Conservation (phyloP, 2,797 vertebrate species). For the Notolabrus celidotus region DNA sequence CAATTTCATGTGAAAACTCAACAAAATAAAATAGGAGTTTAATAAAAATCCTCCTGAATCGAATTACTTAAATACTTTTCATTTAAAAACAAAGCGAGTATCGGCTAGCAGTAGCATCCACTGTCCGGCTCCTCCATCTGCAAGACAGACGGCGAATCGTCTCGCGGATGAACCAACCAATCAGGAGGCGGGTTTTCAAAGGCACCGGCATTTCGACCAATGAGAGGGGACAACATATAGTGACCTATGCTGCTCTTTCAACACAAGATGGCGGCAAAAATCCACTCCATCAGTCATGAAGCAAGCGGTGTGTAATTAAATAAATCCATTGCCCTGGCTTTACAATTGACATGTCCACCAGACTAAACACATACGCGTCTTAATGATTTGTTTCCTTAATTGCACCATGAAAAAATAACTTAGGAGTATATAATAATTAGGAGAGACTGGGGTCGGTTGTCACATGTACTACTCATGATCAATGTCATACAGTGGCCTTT, state of each 20-base stretch:
- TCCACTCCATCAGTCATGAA: background rate
- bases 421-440: too few species aligned
- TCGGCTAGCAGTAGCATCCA: slow-evolving; percentile 68
- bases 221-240: slow-evolving; percentile 35
- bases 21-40: slow-evolving; percentile 21
- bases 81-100: slow-evolving; percentile 81
- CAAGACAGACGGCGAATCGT: slow-evolving; percentile 73
- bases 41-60: slow-evolving; percentile 37
- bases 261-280: slow-evolving; percentile 66
- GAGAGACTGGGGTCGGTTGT: too few species aligned
- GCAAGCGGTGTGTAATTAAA: background rate
- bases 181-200: slow-evolving; percentile 65
- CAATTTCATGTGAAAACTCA: slow-evolving; percentile 23
- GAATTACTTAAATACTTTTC: slow-evolving; percentile 68
- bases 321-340: background rate
- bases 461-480: too few species aligned
- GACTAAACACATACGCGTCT: too few species aligned
- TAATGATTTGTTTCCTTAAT: too few species aligned
- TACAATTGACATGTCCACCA: background rate
- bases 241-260: background rate
- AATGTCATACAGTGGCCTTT: too few species aligned
- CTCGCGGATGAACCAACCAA: slow-evolving; percentile 73
- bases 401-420: too few species aligned
- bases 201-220: slow-evolving; percentile 72
- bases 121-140: slow-evolving; percentile 79